A percentile compares a stretch with the other conserved stretches of the same genome.
Evolutionary conservation across 2,113 vertebrate species (phyloP).

Genomic region (Ondatra zibethicus): DNA sequence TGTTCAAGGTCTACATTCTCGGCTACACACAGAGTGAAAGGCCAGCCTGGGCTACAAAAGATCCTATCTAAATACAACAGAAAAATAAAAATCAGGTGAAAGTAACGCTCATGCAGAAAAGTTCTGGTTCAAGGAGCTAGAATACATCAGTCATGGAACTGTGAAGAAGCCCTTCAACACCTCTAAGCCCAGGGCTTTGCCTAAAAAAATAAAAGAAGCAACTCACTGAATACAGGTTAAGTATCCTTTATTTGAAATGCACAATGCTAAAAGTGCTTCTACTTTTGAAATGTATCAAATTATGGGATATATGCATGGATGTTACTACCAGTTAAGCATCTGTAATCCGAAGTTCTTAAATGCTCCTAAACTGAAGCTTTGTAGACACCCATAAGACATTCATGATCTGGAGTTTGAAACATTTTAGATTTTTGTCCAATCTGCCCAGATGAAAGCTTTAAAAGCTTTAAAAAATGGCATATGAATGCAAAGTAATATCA

Average conservation of each 20-base stretch:
- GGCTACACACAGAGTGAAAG: neutral
- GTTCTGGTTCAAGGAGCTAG: neutral
- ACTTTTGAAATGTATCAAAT: neutral
- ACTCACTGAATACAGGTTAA: neutral
- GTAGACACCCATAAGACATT: neutral
- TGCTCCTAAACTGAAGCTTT: neutral
- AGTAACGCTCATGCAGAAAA: neutral
- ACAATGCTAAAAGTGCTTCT: neutral
- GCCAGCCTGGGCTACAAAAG: neutral
- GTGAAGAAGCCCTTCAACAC: neutral
- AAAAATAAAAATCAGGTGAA: neutral
- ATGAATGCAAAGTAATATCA: conserved; percentile 28
- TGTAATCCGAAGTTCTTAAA: neutral
- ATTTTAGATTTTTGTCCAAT: neutral
- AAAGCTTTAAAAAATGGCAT: neutral
- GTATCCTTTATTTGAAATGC: neutral
- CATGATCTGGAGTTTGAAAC: neutral
- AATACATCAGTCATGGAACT: neutral
- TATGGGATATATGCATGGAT: neutral
- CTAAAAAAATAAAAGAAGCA: conserved; percentile 37
- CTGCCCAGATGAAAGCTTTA: neutral
- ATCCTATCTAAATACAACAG: neutral
- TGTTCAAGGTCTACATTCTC: neutral
- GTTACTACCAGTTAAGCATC: neutral
- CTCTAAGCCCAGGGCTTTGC: neutral